Evolutionary conservation across 2,888 invertebrate species (phyloP).

Genomic region (Brachyopa scutellaris): DNA sequence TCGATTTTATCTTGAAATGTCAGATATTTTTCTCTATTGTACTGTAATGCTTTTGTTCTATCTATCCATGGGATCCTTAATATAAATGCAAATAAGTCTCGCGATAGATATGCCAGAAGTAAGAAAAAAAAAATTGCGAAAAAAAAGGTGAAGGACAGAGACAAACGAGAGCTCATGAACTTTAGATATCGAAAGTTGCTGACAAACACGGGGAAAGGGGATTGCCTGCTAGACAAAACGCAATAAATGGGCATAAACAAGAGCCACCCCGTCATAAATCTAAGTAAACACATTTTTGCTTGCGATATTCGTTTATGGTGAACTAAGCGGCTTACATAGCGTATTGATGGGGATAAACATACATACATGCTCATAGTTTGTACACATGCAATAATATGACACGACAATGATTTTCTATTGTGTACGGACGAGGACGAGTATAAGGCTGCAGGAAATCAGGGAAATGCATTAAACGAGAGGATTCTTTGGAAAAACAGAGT

Average conservation of each 20-base stretch:
- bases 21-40: slow-evolving; percentile 70
- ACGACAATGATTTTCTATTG: slow-evolving; percentile 8
- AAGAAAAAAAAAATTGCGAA: slow-evolving; percentile 15
- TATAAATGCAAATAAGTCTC: slow-evolving; percentile 73
- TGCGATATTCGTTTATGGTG: slow-evolving; percentile 46
- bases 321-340: slow-evolving; percentile 59
- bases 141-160: slow-evolving; percentile 61
- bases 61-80: slow-evolving; percentile 70
- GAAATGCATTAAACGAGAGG: too few relatives aligned
- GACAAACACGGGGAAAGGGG: slow-evolving; percentile 57
- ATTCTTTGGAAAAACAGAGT: too few relatives aligned
- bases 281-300: slow-evolving; percentile 46
- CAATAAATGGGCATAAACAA: slow-evolving; percentile 67
- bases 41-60: slow-evolving; percentile 67
- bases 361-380: too few relatives aligned
- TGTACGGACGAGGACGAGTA: too few relatives aligned
- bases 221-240: slow-evolving; percentile 63
- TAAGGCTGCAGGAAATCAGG: too few relatives aligned
- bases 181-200: slow-evolving; percentile 64
- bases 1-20: slow-evolving; percentile 67
- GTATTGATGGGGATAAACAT: slow-evolving; percentile 36
- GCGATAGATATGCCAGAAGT: slow-evolving; percentile 33
- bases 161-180: slow-evolving; percentile 69
- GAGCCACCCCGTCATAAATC: slow-evolving; percentile 61
- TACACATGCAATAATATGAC: slow-evolving; percentile 20